These are phyloP conservation scores for Salvelinus fontinalis DNA, from an alignment of 2,113 vertebrate species.

Conservation along the genomic window DNA sequence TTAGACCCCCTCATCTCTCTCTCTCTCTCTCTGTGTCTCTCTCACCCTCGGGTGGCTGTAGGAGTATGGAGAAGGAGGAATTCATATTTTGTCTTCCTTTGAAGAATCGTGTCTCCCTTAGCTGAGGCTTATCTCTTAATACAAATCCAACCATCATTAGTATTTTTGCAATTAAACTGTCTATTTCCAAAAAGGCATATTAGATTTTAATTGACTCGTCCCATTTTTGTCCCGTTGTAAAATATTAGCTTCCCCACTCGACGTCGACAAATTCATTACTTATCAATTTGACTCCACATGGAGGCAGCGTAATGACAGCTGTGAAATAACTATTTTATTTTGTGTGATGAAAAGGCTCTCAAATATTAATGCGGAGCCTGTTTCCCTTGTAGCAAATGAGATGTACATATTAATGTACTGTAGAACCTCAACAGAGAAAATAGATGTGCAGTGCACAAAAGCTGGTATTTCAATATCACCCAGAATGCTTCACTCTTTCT, in stretches of 20 bases:
- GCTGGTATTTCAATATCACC: neutral
- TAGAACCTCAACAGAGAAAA: neutral
- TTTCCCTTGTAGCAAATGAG: neutral
- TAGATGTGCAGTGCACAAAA: neutral
- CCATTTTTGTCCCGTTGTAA: neutral
- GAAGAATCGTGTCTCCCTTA: neutral
- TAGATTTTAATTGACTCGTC: neutral
- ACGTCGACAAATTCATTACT: neutral
- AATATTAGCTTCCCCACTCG: neutral
- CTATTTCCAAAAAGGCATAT: neutral
- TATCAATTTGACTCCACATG: neutral
- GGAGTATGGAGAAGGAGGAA: neutral
- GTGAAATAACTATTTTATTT: neutral
- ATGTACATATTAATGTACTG: neutral
- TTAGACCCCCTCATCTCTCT: neutral
- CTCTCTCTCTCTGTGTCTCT: neutral
- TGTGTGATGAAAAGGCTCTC: neutral
- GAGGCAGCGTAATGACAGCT: neutral
- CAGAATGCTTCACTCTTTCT: neutral
- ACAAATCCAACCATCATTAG: neutral
- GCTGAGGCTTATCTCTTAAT: neutral
- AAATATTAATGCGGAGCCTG: neutral
- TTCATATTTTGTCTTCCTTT: neutral
- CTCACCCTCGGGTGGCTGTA: neutral
- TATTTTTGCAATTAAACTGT: neutral